phyloP scores from a whole-genome alignment of 2,797 vertebrate species.

The Urocyon cinereoargenteus region DNA sequence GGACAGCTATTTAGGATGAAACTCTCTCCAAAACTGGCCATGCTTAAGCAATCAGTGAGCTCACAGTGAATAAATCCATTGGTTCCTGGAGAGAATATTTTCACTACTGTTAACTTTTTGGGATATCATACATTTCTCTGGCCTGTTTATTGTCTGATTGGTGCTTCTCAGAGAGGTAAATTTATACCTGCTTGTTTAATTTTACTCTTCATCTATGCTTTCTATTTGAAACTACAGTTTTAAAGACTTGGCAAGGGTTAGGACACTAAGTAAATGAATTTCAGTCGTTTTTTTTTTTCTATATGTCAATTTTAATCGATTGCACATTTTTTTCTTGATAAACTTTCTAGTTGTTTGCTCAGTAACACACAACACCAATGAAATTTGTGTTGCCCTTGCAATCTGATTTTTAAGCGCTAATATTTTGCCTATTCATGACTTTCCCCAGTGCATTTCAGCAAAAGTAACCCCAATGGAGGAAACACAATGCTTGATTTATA shows the following conservation, averaged over 20 bases:
- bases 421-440: not conserved
- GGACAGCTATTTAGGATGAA: not conserved
- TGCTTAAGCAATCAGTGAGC: slow-evolving; percentile 13
- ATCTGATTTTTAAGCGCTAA: not conserved
- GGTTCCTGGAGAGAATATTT: not conserved
- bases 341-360: not conserved
- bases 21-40: not conserved
- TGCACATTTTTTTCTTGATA: not conserved
- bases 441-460: not conserved
- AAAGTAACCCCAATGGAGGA: not conserved
- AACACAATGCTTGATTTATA: not conserved
- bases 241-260: not conserved
- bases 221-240: not conserved
- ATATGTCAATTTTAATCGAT: not conserved
- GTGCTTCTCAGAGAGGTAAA: not conserved
- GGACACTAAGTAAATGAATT: slow-evolving; percentile 8
- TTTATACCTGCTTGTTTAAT: not conserved
- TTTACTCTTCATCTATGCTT: not conserved
- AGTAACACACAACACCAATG: not conserved
- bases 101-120: not conserved
- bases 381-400: not conserved
- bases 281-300: not conserved
- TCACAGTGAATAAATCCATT: not conserved
- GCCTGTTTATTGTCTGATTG: not conserved
- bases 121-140: not conserved